These are phyloP conservation scores for Ptiloglossa arizonensis DNA, from an alignment of 1,140 invertebrate species.

Conservation along the genomic window DNA sequence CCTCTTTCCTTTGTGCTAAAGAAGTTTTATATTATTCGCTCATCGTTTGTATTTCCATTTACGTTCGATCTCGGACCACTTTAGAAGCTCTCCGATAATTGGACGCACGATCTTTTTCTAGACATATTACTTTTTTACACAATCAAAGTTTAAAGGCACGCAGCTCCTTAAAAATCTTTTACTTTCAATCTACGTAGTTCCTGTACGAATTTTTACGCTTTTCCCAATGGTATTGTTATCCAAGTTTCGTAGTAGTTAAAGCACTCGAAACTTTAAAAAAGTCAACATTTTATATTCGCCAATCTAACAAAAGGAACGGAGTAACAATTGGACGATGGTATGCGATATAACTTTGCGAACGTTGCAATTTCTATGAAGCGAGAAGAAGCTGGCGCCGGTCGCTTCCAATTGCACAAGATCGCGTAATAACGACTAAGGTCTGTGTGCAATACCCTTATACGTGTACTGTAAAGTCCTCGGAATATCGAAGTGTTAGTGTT, in stretches of 20 bases:
- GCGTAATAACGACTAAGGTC: slow-evolving; percentile 50
- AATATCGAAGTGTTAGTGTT: slow-evolving; percentile 6
- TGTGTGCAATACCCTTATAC: not conserved
- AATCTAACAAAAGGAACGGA: too few relatives aligned
- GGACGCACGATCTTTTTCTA: slow-evolving; percentile 24
- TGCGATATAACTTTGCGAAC: slow-evolving; percentile 4
- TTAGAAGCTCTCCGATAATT: slow-evolving; percentile 36
- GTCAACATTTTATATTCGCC: too few relatives aligned
- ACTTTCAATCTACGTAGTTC: too few relatives aligned
- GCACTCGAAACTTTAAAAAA: too few relatives aligned
- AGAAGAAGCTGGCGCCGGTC: slow-evolving; percentile 43
- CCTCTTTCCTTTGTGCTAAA: slow-evolving; percentile 6
- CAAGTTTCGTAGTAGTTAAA: too few relatives aligned
- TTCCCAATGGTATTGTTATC: too few relatives aligned
- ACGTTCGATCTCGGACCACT: slow-evolving; percentile 48
- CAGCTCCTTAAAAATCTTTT: too few relatives aligned
- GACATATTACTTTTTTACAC: not conserved
- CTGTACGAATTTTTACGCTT: not conserved
- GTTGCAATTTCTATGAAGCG: slow-evolving; percentile 35
- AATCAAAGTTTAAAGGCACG: not conserved
- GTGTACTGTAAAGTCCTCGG: slow-evolving; percentile 30
- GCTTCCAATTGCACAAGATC: slow-evolving; percentile 61
- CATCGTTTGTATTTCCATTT: slow-evolving; percentile 59
- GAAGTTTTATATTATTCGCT: slow-evolving; percentile 54
- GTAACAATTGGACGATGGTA: too few relatives aligned